A percentile compares a stretch with the other conserved stretches of the same genome.
Conservation (phyloP, 2,797 vertebrate genomes). For the Spheniscus humboldti region DNA sequence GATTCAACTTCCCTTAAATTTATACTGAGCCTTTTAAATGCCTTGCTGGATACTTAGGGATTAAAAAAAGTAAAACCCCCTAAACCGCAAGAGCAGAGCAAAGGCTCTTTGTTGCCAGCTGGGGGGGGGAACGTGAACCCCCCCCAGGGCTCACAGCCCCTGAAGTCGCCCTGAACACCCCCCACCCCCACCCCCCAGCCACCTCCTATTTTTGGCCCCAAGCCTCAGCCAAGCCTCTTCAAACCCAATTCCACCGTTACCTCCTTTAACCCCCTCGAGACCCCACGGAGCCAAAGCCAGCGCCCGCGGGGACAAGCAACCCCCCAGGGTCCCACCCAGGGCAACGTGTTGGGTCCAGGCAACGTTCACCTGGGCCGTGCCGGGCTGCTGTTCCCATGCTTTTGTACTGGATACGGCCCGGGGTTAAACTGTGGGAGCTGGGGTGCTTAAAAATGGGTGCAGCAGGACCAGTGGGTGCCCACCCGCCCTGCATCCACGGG, state of each 20-base stretch:
- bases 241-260: not conserved
- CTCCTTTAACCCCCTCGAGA: no score
- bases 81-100: fast-evolving
- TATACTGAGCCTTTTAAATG: not conserved
- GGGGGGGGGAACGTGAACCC: no score
- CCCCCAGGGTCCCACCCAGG: not conserved
- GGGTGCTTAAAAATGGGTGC: not conserved
- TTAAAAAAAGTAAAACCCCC: not conserved
- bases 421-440: not conserved
- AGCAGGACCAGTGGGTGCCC: not conserved
- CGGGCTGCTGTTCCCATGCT: not conserved
- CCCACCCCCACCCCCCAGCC: not conserved
- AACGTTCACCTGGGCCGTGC: not conserved
- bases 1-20: not conserved
- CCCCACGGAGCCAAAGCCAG: not conserved
- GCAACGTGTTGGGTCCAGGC: not conserved
- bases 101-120: not conserved
- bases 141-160: not conserved
- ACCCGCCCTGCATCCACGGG: not conserved
- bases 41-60: not conserved
- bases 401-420: not conserved
- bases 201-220: not conserved
- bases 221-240: not conserved
- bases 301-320: fast-evolving
- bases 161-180: not conserved